A percentile compares a stretch with the other conserved stretches of the same genome.
These are phyloP conservation scores for Rhinolophus ferrumequinum DNA, from an alignment of 2,113 vertebrate species.

Conservation along the genomic window DNA sequence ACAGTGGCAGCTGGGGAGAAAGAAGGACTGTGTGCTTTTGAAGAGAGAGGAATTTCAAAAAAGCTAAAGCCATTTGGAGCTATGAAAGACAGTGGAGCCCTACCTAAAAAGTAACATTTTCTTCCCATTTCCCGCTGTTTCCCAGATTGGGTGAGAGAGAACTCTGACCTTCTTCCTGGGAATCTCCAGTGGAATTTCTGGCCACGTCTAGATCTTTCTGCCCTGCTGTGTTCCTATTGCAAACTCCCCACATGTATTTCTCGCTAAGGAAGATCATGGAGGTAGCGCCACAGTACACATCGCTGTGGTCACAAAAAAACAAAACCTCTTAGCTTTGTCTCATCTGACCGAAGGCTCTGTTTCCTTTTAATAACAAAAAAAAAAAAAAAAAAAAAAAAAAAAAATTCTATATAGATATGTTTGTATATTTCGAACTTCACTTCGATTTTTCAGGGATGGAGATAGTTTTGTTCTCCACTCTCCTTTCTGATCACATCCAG, in stretches of 20 bases:
- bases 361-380: constrained; percentile 10
- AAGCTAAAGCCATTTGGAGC: not conserved
- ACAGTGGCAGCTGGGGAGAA: not conserved
- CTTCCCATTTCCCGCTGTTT: not conserved
- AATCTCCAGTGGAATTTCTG: not conserved
- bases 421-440: not conserved
- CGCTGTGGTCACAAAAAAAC: not conserved
- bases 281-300: not conserved
- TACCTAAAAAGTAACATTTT: not conserved
- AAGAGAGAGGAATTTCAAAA: not conserved
- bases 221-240: not conserved
- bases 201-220: not conserved
- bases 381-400: too few relatives aligned
- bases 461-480: constrained; percentile 7
- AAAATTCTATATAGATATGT: not conserved
- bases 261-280: not conserved
- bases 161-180: not conserved
- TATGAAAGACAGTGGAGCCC: not conserved
- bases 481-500: not conserved
- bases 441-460: not conserved
- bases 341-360: not conserved
- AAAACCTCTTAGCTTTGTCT: not conserved
- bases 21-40: not conserved
- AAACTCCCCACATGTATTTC: not conserved
- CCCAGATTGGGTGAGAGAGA: not conserved